A percentile compares a stretch with the other conserved stretches of the same genome.
These are phyloP conservation scores for Oscheius sp. DNA, from an alignment of 2,888 invertebrate genomes.

Conservation along the genomic window DNA sequence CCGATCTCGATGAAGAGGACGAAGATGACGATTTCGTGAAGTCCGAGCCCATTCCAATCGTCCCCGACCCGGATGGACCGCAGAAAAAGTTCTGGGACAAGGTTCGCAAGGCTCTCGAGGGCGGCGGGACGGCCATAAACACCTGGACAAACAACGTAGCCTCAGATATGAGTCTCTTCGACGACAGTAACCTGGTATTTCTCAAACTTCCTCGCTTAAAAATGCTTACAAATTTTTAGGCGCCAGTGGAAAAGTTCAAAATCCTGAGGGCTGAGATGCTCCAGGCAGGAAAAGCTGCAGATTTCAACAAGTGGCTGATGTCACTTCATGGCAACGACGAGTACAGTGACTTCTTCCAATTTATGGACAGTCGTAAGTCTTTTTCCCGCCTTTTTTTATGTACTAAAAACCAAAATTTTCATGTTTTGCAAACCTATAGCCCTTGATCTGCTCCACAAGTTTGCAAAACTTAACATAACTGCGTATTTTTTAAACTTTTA, in stretches of 20 bases:
- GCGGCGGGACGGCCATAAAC: constrained; percentile 9
- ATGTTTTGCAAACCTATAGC: too few species aligned
- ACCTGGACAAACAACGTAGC: constrained; percentile 21
- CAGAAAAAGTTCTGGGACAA: constrained; percentile 26
- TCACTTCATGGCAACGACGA: constrained; percentile 34
- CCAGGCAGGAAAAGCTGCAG: not conserved
- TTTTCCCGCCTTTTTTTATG: too few species aligned
- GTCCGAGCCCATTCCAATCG: not conserved
- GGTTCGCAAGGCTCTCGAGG: constrained; percentile 21
- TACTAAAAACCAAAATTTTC: too few species aligned
- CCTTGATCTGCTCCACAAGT: too few species aligned
- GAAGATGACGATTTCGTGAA: constrained; percentile 8
- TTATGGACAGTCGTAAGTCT: constrained; percentile 27
- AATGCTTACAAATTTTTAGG: not conserved
- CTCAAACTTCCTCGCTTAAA: not conserved
- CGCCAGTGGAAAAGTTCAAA: constrained; percentile 13
- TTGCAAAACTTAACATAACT: too few species aligned
- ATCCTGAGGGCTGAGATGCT: constrained; percentile 30
- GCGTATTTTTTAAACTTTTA: too few species aligned
- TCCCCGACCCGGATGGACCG: constrained; percentile 28
- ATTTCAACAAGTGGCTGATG: constrained; percentile 32
- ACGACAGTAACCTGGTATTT: constrained; percentile 11
- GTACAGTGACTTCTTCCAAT: constrained; percentile 35
- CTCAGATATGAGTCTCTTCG: constrained; percentile 24
- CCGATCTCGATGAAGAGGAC: constrained; percentile 14